A percentile compares a stretch with the other conserved stretches of the same genome.
Evolutionary conservation across 2,888 invertebrate genomes (phyloP).

Genomic region (Halocaridina rubra): DNA sequence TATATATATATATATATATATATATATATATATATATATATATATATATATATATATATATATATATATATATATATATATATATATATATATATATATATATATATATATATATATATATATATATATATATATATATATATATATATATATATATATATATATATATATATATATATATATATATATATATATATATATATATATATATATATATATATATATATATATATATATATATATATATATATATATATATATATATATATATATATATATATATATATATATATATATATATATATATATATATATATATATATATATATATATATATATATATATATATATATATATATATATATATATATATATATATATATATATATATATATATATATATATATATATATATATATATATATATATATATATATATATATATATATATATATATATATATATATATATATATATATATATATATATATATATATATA

Average conservation of each 20-base stretch:
- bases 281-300: no score
- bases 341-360: neutral
- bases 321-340: neutral
- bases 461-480: neutral
- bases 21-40: neutral
- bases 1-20: neutral
- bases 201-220: neutral
- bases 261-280: no score
- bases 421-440: neutral
- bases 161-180: neutral
- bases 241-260: no score
- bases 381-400: neutral
- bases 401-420: neutral
- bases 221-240: no score
- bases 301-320: no score
- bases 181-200: neutral
- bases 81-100: neutral
- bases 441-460: neutral
- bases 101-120: neutral
- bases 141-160: neutral
- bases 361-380: neutral
- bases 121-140: neutral
- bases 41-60: neutral
- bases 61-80: neutral
- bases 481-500: neutral